Evolutionary conservation across 2,888 invertebrate species (phyloP).

Genomic region (Andrena dorsata): DNA sequence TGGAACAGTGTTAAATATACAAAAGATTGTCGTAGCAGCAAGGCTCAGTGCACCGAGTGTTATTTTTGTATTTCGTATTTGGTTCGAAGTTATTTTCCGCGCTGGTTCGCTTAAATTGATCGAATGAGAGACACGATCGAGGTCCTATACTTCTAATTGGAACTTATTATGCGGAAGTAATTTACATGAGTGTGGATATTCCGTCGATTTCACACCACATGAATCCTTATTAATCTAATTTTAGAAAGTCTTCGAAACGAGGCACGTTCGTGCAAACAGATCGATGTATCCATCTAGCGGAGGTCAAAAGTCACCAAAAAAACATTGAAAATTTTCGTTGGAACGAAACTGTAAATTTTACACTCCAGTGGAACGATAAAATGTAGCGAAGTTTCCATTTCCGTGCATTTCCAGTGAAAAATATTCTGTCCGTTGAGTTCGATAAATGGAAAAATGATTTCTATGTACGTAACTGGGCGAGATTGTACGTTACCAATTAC

Average conservation of each 20-base stretch:
- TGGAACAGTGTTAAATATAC: too few species aligned
- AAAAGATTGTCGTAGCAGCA: background rate
- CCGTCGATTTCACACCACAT: conserved; percentile 17
- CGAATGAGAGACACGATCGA: background rate
- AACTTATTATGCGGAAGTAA: conserved; percentile 42
- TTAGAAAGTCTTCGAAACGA: conserved; percentile 8
- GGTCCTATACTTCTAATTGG: conserved; percentile 15
- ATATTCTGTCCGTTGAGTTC: background rate
- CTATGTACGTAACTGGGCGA: background rate
- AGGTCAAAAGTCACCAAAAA: background rate
- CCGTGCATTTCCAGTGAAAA: background rate
- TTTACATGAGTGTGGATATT: conserved; percentile 17
- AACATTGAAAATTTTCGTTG: background rate
- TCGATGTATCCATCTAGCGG: background rate
- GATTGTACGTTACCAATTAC: background rate
- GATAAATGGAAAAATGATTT: background rate
- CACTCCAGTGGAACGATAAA: too few species aligned
- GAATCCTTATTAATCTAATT: conserved; percentile 22
- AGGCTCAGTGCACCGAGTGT: background rate
- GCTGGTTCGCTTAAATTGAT: conserved; percentile 19
- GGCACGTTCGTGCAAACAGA: background rate
- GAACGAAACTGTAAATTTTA: background rate
- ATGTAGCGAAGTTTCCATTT: background rate
- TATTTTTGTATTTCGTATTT: background rate
- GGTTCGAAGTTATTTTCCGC: conserved; percentile 21